phyloP scores from a whole-genome alignment of 2,888 invertebrate species.

The Tachina lurida region DNA sequence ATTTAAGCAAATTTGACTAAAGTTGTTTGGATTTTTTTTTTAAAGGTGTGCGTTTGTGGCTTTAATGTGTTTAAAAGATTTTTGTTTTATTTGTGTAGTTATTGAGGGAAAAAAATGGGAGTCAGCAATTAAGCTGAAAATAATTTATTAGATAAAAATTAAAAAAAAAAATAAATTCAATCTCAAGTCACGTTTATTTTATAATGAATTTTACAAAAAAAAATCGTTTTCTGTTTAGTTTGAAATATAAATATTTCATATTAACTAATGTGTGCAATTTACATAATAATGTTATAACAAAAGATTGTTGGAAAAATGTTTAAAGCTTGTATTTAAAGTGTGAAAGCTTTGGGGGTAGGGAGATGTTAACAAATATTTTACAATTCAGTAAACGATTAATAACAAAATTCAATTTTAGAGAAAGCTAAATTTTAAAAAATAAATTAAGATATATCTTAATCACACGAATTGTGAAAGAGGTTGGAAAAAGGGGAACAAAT shows the following conservation, averaged over 20 bases:
- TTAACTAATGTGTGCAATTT: conserved; percentile 41
- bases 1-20: conserved; percentile 2
- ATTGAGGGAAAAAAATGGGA: conserved; percentile 16
- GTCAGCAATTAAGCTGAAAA: conserved; percentile 26
- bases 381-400: too few relatives aligned
- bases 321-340: background rate
- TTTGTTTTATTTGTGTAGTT: background rate
- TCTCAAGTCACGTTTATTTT: conserved; percentile 56
- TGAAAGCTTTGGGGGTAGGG: background rate
- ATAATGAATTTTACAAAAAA: conserved; percentile 29
- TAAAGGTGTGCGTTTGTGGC: conserved; percentile 37
- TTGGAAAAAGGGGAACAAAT: too few relatives aligned
- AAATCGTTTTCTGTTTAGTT: background rate
- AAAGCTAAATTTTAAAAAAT: too few relatives aligned
- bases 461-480: too few relatives aligned
- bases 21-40: conserved; percentile 14
- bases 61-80: conserved; percentile 5
- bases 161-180: background rate
- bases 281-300: conserved; percentile 35
- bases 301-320: conserved; percentile 1
- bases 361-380: too few relatives aligned
- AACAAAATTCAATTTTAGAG: too few relatives aligned
- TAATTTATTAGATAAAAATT: conserved; percentile 46
- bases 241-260: conserved; percentile 29
- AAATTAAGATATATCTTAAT: too few relatives aligned